Conservation (phyloP, 2,797 vertebrate species). For the Cirrhinus mrigala region DNA sequence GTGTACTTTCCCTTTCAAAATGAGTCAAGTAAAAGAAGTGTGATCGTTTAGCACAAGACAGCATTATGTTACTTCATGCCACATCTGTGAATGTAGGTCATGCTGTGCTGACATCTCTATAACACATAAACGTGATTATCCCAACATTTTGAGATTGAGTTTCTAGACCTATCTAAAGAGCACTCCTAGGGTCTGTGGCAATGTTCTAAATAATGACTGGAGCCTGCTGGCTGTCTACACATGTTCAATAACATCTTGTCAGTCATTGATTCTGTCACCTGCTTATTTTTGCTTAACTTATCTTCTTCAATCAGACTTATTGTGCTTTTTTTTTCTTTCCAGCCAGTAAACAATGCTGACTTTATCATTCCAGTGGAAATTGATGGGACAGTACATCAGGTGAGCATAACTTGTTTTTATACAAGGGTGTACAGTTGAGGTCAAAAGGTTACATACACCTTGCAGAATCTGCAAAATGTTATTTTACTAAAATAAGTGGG, state of each 20-base stretch:
- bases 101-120: slow-evolving; percentile 54
- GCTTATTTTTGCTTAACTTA: neutral
- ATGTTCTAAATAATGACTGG: slow-evolving; percentile 55
- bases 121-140: slow-evolving; percentile 53
- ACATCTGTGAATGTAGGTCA: slow-evolving; percentile 56
- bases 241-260: neutral
- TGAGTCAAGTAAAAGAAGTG: slow-evolving; percentile 1
- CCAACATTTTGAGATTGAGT: slow-evolving; percentile 62
- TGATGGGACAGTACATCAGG: slow-evolving; percentile 96
- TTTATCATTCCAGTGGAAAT: slow-evolving; percentile 99
- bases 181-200: slow-evolving; percentile 61
- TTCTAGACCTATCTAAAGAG: slow-evolving; percentile 61
- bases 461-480: too few relatives aligned
- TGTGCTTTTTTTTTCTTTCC: slow-evolving; percentile 60
- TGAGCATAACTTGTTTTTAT: slow-evolving; percentile 64
- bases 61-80: slow-evolving; percentile 54
- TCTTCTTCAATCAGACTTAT: slow-evolving; percentile 27
- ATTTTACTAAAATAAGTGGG: too few relatives aligned
- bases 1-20: neutral
- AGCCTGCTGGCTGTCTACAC: slow-evolving; percentile 35
- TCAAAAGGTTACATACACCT: too few relatives aligned
- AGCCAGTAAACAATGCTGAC: slow-evolving; percentile 98
- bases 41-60: neutral
- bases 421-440: neutral
- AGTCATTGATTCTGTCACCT: neutral